Evolutionary conservation across 2,888 invertebrate genomes (phyloP), one percentile per base, ranked within the genome.

Genomic region (Nomada fucata): DNA sequence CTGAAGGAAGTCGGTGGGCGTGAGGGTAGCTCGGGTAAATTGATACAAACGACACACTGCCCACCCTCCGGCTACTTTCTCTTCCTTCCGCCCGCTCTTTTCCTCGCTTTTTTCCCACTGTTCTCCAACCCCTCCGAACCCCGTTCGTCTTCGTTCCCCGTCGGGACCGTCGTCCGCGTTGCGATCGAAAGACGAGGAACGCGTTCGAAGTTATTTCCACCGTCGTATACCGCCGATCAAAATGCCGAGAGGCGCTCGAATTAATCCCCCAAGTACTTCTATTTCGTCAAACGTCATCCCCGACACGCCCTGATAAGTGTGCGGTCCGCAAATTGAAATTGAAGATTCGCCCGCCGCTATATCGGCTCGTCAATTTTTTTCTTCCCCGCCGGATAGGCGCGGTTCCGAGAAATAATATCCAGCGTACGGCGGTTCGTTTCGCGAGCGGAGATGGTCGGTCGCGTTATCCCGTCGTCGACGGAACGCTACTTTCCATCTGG

Each of bases 1-100:
- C 88, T 90, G 86, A 88, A 83, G 88, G 82, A 85, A 88, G 84
- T 81, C 81, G 76, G 85, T 86, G 86, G 85, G 82, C 85, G 86
- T 82, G 77, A 79, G 87, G 87, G 86, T 78, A 81, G 84, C 82
- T 81, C 78, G 52, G 67, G 87, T 90, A 91, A 91, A 91, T 91
- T 91, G 91, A 91, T 91, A 91, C 89, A 91, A 91, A 91, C 90
- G 91, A 91, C 91, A 91, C 85, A 84, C 88, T 87, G 84, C 82
- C 86, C 87, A 84, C 80, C 76, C 88, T 81, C 79, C 57, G 52
- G 44, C 85, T 76, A 64, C 67, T 68, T 57, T 65, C 67, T 67
- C 55, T 63, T 70, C 36, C 80, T 71, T 57, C 73, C 57, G 44
- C 52, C 26, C 42, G 63, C 55, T 73, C 71, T 55, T 23, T 50